Base-by-base conservation (phyloP, 1,140 invertebrate genomes). In the Musca vetustissima region DNA sequence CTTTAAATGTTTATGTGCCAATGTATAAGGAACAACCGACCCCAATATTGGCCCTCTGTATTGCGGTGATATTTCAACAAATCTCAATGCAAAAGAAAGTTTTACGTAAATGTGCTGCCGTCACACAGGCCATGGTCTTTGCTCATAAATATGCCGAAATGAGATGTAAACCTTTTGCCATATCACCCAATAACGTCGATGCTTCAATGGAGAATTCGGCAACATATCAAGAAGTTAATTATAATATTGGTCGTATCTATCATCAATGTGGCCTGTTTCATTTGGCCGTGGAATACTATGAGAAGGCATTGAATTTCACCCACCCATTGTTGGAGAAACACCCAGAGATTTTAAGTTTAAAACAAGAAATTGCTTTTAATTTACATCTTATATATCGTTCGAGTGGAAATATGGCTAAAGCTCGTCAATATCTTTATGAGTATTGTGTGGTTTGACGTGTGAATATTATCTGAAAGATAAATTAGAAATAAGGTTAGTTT, bases 211-310 rank as follows among this genome's bases (percentile, higher is more conserved):
- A 36, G 9, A 48, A 47, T 61, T 50, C 47, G 75, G 86, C 88
- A 43, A 90, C 88, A 1, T 73, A 81, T 78, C 95, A 98, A 80
- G 97, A 99, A 85, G 85, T 89, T 1, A 89, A 89, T 74, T 99
- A 97, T 76, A 99, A 99, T 79, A 85, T 96, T 32, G 97, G 92
- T 2, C 85, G 97, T 75, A 89, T 92, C 43, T 92, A 95, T 83
- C 96, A 98, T 84, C 93, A 97, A 84, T 83, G 97, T 4, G 94
- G 92, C 32, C 83, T 98, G 8, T 84, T 92, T 71, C 89, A 93
- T 76, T 85, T 92, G 69, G 95, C 96, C 0, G 84, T 92, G 55
- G 86, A 92, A 76, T 95, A 94, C 81, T 98, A 98, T 83, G 91
- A 95, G 79, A 87, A 87, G 81, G 94, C 92, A 6, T 85, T 98